Evolutionary conservation across 2,113 vertebrate species (phyloP), one percentile per base, ranked within the genome.

Genomic region (Hipposideros armiger): DNA sequence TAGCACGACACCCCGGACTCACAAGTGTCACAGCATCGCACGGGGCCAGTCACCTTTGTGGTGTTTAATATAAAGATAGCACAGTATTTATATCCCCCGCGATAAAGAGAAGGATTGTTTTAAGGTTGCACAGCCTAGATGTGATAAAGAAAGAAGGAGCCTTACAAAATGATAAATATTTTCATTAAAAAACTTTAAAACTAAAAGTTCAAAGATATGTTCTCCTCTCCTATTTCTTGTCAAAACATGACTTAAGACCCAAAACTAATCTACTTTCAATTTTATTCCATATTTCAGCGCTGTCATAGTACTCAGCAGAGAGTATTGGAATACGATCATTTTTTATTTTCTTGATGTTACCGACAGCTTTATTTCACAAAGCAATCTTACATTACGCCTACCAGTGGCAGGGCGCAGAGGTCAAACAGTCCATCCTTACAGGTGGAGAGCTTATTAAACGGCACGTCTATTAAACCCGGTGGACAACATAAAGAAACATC

Each of bases 311-410:
- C 98, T 98, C 98, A 98, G 98, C 98, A 98, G 98, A 98, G 98
- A 98, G 99, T 98, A 99, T 98, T 98, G 99, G 98, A 99, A 98
- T 98, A 98, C 98, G 98, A 98, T 98, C 99, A 99, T 99, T 99
- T 99, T 99, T 99, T 99, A 99, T 99, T 99, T 99, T 99, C 98
- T 99, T 99, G 98, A 98, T 99, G 99, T 99, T 99, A 99, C 99
- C 99, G 99, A 99, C 99, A 99, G 99, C 99, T 99, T 99, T 99
- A 99, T 99, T 99, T 99, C 99, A 99, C 98, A 99, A 99, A 99
- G 99, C 99, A 99, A 99, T 99, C 99, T 99, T 99, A 99, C 98
- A 98, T 98, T 99, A 98, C 98, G 98, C 99, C 99, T 99, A 99
- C 99, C 99, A 98, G 99, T 98, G 98, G 98, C 98, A 98, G 99